phyloP scores from a whole-genome alignment of 2,113 vertebrate species.

The Eudorcas thomsonii region DNA sequence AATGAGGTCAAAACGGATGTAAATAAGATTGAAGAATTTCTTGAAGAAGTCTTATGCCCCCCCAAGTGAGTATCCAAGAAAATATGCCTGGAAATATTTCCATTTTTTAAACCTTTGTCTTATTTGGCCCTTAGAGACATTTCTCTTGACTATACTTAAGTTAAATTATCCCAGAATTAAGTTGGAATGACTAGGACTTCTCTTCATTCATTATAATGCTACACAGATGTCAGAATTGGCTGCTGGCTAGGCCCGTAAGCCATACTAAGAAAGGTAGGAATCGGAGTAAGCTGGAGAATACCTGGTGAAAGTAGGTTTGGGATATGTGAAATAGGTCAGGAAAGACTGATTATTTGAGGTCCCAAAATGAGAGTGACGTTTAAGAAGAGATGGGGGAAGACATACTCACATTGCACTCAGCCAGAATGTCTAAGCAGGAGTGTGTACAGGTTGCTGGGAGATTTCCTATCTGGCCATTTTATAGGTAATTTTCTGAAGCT shows the following conservation, averaged over 20 bases:
- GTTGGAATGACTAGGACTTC: background rate
- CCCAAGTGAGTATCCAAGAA: slow-evolving; percentile 89
- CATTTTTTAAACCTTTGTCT: background rate
- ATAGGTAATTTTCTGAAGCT: slow-evolving; percentile 1
- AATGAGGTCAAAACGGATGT: slow-evolving; percentile 98
- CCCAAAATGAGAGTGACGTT: background rate
- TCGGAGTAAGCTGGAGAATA: background rate
- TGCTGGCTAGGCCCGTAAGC: background rate
- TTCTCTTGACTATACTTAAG: background rate
- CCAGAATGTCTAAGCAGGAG: background rate
- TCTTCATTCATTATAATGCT: background rate
- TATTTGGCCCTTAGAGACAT: background rate
- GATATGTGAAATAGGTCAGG: background rate
- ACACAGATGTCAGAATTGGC: background rate
- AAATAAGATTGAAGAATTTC: slow-evolving; percentile 99
- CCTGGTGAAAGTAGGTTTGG: background rate
- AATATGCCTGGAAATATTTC: background rate
- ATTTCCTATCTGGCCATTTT: background rate
- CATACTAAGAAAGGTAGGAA: background rate
- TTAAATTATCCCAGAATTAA: background rate
- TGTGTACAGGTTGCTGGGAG: background rate
- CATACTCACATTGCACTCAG: background rate
- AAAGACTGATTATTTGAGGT: background rate
- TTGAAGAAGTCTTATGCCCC: slow-evolving; percentile 95
- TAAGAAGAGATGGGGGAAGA: background rate